Evolutionary conservation across 2,113 vertebrate species (phyloP), one percentile per base, ranked within the genome.

Genomic region (Phoenicopterus ruber): DNA sequence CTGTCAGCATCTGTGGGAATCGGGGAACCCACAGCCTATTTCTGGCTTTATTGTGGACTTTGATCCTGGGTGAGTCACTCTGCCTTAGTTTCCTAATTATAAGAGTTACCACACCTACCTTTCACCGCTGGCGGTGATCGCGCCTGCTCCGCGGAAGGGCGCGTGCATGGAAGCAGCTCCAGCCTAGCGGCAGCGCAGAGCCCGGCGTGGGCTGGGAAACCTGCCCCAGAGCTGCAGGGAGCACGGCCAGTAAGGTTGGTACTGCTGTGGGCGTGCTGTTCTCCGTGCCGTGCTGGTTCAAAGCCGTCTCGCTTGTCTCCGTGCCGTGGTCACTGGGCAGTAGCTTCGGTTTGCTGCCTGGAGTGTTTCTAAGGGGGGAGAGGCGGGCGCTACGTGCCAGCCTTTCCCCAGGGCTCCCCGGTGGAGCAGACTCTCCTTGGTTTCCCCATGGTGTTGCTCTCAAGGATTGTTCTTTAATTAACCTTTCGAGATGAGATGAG

Each of bases 381-480:
- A 32, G 46, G 62, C 2, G 2, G 21, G 58, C 9, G 4, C 46
- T 28, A 11, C 5, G 1, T 78, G 31, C 54, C 49, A 52, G 71
- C 82, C 62, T 42, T 77, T 90, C 63, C 44, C n/a, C 8, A 15
- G 52, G 82, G 49, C 77, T 93, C 38, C 47, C n/a, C 2, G 1
- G 24, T 7, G 32, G 19, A 88, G 42, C 72, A 58, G 42, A 6
- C 44, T 72, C 59, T 71, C 24, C 40, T 36, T 0, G 0, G 57
- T 62, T 94, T 92, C 61, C 54, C 62, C 46, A 3, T 2, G 13
- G 73, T 34, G 50, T 61, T 91, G 65, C 62, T 95, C 74, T 96
- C 78, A 57, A 77, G 78, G 83, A 95, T 72, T 78, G 78, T 91
- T 94, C 89, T 94, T 73, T 94, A 97, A 95, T 95, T 97, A 96